Evolutionary conservation across 1,140 invertebrate species (phyloP).

Genomic region (Apis laboriosa): DNA sequence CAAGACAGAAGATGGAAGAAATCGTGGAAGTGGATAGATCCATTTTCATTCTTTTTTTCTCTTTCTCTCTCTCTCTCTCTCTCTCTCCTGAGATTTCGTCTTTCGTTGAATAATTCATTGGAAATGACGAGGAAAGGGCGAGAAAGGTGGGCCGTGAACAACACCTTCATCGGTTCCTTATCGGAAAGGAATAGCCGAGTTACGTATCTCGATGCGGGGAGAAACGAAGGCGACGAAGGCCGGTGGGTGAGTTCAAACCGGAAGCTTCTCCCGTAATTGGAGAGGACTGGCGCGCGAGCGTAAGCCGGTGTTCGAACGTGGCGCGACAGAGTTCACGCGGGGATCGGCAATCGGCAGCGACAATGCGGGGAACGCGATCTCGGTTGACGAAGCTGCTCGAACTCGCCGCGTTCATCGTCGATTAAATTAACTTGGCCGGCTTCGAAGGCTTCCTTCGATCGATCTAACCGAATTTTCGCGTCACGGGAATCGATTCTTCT

Average conservation of each 20-base stretch:
- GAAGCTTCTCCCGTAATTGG: slow-evolving; percentile 52
- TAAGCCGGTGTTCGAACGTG: slow-evolving; percentile 47
- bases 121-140: no score
- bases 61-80: no score
- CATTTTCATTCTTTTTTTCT: no score
- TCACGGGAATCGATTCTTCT: background rate
- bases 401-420: slow-evolving; percentile 23
- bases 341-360: slow-evolving; percentile 46
- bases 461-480: background rate
- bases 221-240: background rate
- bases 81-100: no score
- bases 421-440: slow-evolving; percentile 27
- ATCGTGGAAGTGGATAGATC: no score
- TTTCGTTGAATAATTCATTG: no score
- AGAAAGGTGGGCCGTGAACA: no score
- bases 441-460: background rate
- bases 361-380: slow-evolving; percentile 50
- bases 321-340: slow-evolving; percentile 27
- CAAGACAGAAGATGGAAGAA: no score
- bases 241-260: background rate
- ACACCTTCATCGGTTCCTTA: background rate
- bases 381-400: slow-evolving; percentile 49
- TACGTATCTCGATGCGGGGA: background rate
- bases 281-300: slow-evolving; percentile 44
- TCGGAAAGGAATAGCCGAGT: background rate